phyloP scores from a whole-genome alignment of 2,113 vertebrate genomes.

The Poeciliopsis turrubarensis region DNA sequence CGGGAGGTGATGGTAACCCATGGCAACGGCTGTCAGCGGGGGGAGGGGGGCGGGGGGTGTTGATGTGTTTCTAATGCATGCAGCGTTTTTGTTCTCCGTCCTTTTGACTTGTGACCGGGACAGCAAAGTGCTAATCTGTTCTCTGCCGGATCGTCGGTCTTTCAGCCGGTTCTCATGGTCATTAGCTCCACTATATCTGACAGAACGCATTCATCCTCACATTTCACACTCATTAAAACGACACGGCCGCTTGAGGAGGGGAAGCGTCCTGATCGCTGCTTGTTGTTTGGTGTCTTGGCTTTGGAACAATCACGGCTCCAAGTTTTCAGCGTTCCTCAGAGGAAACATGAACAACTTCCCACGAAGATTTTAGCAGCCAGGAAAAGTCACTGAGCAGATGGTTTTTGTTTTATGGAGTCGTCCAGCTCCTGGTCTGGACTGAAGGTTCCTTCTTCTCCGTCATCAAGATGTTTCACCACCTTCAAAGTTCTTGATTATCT shows the following conservation, averaged over 20 bases:
- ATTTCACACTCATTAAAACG: neutral
- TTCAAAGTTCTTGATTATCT: neutral
- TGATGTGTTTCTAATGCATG: neutral
- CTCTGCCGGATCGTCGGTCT: constrained; percentile 4
- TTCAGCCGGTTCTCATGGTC: constrained; percentile 33
- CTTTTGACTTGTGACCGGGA: constrained; percentile 51
- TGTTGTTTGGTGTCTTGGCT: neutral
- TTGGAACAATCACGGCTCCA: too few relatives aligned
- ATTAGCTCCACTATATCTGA: neutral
- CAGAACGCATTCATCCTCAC: neutral
- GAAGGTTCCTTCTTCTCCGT: too few relatives aligned
- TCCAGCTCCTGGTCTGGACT: too few relatives aligned
- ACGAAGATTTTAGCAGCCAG: neutral
- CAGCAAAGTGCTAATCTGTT: constrained; percentile 29
- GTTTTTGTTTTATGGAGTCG: too few relatives aligned
- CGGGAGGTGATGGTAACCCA: constrained; percentile 47
- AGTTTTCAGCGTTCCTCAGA: neutral
- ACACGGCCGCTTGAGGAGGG: neutral
- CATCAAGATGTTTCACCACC: too few relatives aligned
- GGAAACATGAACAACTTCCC: neutral
- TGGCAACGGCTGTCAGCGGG: constrained; percentile 50
- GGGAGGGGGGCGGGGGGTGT: constrained; percentile 12
- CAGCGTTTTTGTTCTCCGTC: constrained; percentile 19
- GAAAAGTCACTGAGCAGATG: too few relatives aligned
- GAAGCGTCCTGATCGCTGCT: neutral